A percentile compares a stretch with the other conserved stretches of the same genome.
These are phyloP conservation scores for Monopis laevigella DNA, from an alignment of 2,888 invertebrate species.

Conservation along the genomic window DNA sequence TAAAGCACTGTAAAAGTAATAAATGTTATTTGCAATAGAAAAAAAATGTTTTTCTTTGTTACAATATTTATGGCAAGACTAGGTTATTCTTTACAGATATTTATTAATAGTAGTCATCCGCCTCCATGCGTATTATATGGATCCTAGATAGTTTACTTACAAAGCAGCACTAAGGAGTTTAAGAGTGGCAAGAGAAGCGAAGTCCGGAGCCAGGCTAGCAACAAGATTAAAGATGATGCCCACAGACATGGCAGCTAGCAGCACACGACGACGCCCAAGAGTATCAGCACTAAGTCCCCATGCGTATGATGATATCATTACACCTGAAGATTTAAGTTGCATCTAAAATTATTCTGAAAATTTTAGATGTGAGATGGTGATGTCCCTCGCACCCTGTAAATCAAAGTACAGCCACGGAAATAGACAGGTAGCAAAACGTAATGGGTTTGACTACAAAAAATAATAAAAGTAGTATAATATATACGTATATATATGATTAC, in stretches of 20 bases:
- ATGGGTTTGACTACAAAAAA: too few relatives aligned
- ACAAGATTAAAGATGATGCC: slow-evolving; percentile 33
- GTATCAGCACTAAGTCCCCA: slow-evolving; percentile 52
- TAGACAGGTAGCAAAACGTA: too few relatives aligned
- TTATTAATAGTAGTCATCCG: too few relatives aligned
- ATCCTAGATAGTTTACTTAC: slow-evolving; percentile 28
- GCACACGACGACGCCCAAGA: slow-evolving; percentile 35
- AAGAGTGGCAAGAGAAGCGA: slow-evolving; percentile 29
- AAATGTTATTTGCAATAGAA: too few relatives aligned
- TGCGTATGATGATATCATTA: slow-evolving; percentile 45
- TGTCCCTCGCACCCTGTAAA: too few relatives aligned
- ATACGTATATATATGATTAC: slow-evolving; percentile 2
- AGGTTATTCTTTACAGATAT: too few relatives aligned
- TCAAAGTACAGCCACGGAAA: too few relatives aligned
- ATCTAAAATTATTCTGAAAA: too few relatives aligned
- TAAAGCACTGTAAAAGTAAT: too few relatives aligned
- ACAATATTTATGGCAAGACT: too few relatives aligned
- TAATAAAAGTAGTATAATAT: neutral
- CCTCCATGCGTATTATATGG: neutral
- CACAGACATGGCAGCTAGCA: slow-evolving; percentile 43
- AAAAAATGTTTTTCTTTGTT: too few relatives aligned
- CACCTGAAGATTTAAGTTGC: slow-evolving; percentile 23
- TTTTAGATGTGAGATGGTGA: neutral
- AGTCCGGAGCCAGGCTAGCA: slow-evolving; percentile 40
- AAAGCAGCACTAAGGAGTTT: slow-evolving; percentile 45